Evolutionary conservation across 2,888 invertebrate genomes (phyloP), one percentile per base, ranked within the genome.

Genomic region (Schrankia costaestrigalis): DNA sequence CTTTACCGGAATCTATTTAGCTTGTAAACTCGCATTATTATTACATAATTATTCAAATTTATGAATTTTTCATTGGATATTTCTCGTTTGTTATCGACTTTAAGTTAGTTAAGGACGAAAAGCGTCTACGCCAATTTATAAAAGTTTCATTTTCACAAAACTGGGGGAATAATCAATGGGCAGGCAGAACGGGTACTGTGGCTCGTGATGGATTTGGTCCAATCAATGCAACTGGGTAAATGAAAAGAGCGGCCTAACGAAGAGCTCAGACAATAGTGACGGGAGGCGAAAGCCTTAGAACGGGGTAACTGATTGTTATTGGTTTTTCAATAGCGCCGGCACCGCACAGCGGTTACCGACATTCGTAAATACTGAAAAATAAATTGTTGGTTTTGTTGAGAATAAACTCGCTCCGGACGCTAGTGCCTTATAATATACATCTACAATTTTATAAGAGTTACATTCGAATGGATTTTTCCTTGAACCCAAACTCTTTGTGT

Each of bases 271-370:
- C 67, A 71, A 70, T 69, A 58, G 58, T 52, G 61, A 46, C 50
- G 41, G 45, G 30, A 31, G 54, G 48, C 52, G 48, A 59, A 59
- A 56, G 61, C 72, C 68, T 71, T 66, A 63, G 60, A 60, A 63
- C 57, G 52, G 59, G 38, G 32, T 71, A 68, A 70, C 71, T 68
- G 67, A 74, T 74, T 75, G 72, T 71, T 72, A 68, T 76, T 72
- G 69, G 65, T 67, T 72, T 67, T 61, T 54, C 39, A 33, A 45
- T 25, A 42, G 24, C 29, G 26, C 26, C 11, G 15, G 17, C 50
- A 53, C 52, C 55, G n/a, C n/a, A 51, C 56, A 37, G 41, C 47
- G 55, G 54, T 31, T 45, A 31, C 56, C 41, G 47, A 60, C 56
- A 58, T 58, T 49, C 47, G 54, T 48, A 53, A 63, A 61, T 63